Conservation (phyloP, 2,113 vertebrate species). For the Camelus dromedarius region DNA sequence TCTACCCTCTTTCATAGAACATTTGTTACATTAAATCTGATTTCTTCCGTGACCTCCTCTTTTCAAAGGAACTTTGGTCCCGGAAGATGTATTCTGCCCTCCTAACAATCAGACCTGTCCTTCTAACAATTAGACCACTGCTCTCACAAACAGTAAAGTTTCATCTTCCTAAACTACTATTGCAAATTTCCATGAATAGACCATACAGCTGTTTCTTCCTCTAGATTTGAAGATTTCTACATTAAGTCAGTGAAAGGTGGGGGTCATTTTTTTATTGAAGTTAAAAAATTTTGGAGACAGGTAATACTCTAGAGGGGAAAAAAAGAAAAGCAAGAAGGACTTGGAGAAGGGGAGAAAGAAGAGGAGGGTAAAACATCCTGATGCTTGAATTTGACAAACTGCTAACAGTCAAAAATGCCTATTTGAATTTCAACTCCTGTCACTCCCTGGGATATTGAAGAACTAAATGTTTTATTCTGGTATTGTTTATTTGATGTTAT, state of each 20-base stretch:
- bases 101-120: background rate
- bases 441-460: background rate
- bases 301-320: background rate
- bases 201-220: conserved; percentile 15
- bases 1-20: background rate
- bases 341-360: background rate
- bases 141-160: conserved; percentile 1
- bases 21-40: conserved; percentile 46
- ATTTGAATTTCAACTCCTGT: conserved; percentile 1
- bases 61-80: background rate
- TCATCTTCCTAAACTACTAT: background rate
- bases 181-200: background rate
- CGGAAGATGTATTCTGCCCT: background rate
- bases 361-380: background rate
- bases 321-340: background rate
- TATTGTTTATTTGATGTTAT: background rate
- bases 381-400: conserved; percentile 38
- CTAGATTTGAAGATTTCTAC: conserved; percentile 21
- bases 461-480: conserved; percentile 43
- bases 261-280: background rate
- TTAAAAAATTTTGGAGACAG: background rate
- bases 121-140: background rate
- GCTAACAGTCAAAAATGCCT: background rate
- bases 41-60: background rate
- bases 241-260: background rate